Base-by-base conservation (phyloP, 2,113 vertebrate genomes). In the Forbesichthys papilliferus region DNA sequence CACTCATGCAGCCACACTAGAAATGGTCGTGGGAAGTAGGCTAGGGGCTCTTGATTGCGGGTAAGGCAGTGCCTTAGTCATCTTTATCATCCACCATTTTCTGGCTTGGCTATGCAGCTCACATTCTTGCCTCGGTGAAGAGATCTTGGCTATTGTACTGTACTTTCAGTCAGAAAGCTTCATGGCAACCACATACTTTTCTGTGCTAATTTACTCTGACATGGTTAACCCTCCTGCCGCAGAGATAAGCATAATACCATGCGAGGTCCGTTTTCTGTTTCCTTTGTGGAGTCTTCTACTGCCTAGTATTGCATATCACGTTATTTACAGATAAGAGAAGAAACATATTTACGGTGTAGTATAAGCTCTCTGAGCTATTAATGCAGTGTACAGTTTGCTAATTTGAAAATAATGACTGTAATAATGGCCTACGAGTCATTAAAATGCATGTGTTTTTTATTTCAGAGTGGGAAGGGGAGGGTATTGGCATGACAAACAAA, bases 381-480 rank as follows among this genome's bases (percentile, higher is more conserved):
- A 78, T 88, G 77, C 71, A 74, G 70, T 81, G 59, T 83, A 84
- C 73, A 73, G 76, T 84, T 74, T 81, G 78, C 82, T 90, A 90
- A 91, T 91, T 87, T 81, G 73, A 87, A 90, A 89, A 90, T 90
- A 91, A 90, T 86, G 77, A 89, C 77, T 66, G 79, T 81, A 91
- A 87, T 89, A 92, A 90, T 77, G 81, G 73, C 68, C 64, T 70
- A 75, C 67, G 69, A 71, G 84, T 90, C 74, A 92, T 91, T 90
- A 90, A 88, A 89, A 88, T 81, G 85, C 78, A 84, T 86, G 78
- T 80, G 77, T 72, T 56, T 59, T 69, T 70, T 68, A 71, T 65
- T 68, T 73, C 58, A 72, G 66, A 72, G 66, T 10, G 10, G 36
- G 4, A 8, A 6, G 36, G 36, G 36, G 36, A 8, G 36, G 36